These are phyloP conservation scores for Ennomos quercinarius DNA, from an alignment of 2,888 invertebrate species.

Conservation along the genomic window DNA sequence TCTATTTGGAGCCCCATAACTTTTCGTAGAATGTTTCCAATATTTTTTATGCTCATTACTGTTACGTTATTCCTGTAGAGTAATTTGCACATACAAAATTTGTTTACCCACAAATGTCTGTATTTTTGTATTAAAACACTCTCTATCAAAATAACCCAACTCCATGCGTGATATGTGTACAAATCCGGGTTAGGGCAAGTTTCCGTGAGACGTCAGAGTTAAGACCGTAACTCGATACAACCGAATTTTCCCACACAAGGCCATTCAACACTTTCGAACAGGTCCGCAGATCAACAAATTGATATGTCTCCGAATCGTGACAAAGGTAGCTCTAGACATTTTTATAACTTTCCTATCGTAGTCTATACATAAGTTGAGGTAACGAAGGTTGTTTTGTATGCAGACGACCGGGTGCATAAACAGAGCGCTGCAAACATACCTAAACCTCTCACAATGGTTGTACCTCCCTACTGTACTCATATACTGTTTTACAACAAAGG, in stretches of 20 bases:
- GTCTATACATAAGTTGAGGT: slow-evolving; percentile 33
- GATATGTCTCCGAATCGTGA: slow-evolving; percentile 39
- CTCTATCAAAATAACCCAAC: slow-evolving; percentile 5
- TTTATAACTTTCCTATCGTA: slow-evolving; percentile 45
- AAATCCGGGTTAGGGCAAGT: slow-evolving; percentile 20
- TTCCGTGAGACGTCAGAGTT: slow-evolving; percentile 32
- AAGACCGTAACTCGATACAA: slow-evolving; percentile 30
- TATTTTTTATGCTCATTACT: slow-evolving; percentile 8
- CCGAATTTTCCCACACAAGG: slow-evolving; percentile 30
- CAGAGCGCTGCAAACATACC: slow-evolving; percentile 41
- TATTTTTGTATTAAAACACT: not conserved
- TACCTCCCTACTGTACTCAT: slow-evolving; percentile 21
- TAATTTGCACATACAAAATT: no score
- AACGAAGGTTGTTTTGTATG: slow-evolving; percentile 51
- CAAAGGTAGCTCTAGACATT: slow-evolving; percentile 28
- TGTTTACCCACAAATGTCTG: no score
- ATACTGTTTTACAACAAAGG: slow-evolving; percentile 35
- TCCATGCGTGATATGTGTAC: not conserved
- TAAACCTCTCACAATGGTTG: slow-evolving; percentile 36
- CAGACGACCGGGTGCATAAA: slow-evolving; percentile 57
- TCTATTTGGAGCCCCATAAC: not conserved
- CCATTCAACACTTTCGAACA: slow-evolving; percentile 29
- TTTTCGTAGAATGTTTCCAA: not conserved
- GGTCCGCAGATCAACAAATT: slow-evolving; percentile 35
- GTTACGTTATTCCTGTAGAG: slow-evolving; percentile 5